Conservation (phyloP, 1,140 invertebrate species). For the Drosophila repletoides region DNA sequence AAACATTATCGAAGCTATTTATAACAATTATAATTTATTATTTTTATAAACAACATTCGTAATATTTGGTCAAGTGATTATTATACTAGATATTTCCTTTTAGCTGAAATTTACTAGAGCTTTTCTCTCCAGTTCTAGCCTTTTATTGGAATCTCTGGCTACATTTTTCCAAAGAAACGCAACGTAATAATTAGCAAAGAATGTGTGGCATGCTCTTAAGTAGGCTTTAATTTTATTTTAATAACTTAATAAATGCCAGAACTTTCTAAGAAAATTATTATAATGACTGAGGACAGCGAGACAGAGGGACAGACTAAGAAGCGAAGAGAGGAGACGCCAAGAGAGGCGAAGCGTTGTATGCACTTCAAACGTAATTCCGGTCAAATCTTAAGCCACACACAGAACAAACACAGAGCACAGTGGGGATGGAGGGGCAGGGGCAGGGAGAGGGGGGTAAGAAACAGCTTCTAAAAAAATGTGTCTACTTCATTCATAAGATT, state of each 20-base stretch:
- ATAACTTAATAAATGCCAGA: slow-evolving; percentile 74
- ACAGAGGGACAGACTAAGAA: neutral
- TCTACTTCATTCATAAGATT: slow-evolving; percentile 79
- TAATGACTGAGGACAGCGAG: slow-evolving; percentile 43
- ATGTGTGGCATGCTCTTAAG: slow-evolving; percentile 43
- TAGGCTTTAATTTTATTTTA: slow-evolving; percentile 64
- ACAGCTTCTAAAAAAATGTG: slow-evolving; percentile 60
- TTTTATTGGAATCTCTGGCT: too few relatives aligned
- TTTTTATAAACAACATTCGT: too few relatives aligned
- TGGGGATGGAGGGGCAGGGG: neutral
- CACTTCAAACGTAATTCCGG: slow-evolving; percentile 63
- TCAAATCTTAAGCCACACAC: slow-evolving; percentile 44
- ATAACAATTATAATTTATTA: too few relatives aligned
- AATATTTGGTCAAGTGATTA: too few relatives aligned
- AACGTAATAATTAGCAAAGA: slow-evolving; percentile 43
- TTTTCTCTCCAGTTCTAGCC: too few relatives aligned
- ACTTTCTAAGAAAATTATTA: slow-evolving; percentile 62
- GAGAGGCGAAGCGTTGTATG: slow-evolving; percentile 1
- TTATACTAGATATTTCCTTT: too few relatives aligned
- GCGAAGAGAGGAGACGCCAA: neutral
- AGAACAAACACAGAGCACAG: slow-evolving; percentile 25
- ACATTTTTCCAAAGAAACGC: neutral
- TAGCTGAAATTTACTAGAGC: too few relatives aligned
- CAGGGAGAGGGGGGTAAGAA: neutral
- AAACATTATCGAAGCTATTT: too few relatives aligned